Conservation (phyloP, 2,113 vertebrate genomes). For the Ptyas mucosa region DNA sequence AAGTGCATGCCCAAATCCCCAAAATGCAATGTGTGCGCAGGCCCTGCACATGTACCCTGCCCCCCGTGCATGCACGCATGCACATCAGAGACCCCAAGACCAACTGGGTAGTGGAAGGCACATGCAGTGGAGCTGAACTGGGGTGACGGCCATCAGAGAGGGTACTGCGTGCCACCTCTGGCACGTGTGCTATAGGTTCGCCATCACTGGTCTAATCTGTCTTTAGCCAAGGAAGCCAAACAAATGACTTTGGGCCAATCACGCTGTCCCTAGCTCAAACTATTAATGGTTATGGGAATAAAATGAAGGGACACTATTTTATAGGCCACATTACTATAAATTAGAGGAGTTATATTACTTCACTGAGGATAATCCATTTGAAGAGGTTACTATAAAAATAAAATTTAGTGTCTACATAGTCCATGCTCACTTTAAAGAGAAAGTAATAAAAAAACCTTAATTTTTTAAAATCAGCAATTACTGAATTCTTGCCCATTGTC, state of each 20-base stretch:
- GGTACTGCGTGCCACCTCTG: no score
- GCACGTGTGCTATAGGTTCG: no score
- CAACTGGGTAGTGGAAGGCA: no score
- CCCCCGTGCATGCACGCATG: no score
- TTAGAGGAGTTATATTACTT: background rate
- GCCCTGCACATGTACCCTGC: no score
- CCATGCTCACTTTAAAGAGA: background rate
- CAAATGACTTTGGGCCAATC: background rate
- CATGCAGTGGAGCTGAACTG: no score
- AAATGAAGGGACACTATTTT: background rate
- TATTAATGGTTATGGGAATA: background rate
- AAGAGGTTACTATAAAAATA: background rate
- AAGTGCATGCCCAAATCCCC: no score
- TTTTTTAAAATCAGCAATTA: background rate
- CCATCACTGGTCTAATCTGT: background rate
- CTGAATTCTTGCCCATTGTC: background rate
- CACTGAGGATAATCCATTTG: background rate
- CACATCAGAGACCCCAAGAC: no score
- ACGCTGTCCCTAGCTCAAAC: background rate
- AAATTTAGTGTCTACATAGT: background rate
- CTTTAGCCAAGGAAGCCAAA: background rate
- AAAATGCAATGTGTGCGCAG: no score
- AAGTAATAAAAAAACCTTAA: background rate
- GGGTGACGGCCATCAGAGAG: no score
- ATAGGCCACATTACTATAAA: background rate